Base-by-base conservation (phyloP, 2,888 invertebrate genomes). In the Hirtodrosophila duncani region DNA sequence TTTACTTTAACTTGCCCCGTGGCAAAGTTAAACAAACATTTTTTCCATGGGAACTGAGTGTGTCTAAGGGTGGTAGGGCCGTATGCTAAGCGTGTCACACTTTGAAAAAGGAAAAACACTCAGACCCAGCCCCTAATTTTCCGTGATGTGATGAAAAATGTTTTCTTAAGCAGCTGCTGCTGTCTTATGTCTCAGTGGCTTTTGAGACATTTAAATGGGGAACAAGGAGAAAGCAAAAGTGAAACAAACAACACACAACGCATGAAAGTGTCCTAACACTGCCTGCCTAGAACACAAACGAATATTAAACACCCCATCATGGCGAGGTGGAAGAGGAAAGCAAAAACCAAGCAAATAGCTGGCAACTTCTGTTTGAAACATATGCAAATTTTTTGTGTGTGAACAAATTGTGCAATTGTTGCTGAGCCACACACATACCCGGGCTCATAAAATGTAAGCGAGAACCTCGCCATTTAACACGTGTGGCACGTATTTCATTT, bases 401-500 rank as follows among this genome's bases (percentile, higher is more conserved):
- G 49, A 67, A 58, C 62, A 72, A 77, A 67, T 72, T 67, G 63
- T 78, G 72, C 64, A 75, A 79, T 72, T 79, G 77, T 67, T 60
- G 61, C 38, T 49, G 31, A 29, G 46, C 41, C n/a, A n/a, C n/a
- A n/a, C n/a, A n/a, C n/a, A n/a, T n/a, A n/a, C n/a, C n/a, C n/a
- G n/a, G n/a, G n/a, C n/a, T n/a, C n/a, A n/a, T n/a, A n/a, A n/a
- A n/a, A n/a, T n/a, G 38, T 41, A n/a, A 51, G 34, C 33, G 52
- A 36, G 52, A 69, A 77, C 58, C 50, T 34, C 52, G 55, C n/a
- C 66, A 68, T 69, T 79, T 79, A 67, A 56, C 77, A 75, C 79
- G 70, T 72, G 75, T 61, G 69, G 70, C 75, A 75, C 77, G 75
- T 75, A 72, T 79, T 75, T 79, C 72, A 79, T 75, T 79, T 67